Percentiles rank a stretch among this genome's conserved stretches.
Conservation (phyloP, 2,113 vertebrate genomes). For the Cryptotis parvus region DNA sequence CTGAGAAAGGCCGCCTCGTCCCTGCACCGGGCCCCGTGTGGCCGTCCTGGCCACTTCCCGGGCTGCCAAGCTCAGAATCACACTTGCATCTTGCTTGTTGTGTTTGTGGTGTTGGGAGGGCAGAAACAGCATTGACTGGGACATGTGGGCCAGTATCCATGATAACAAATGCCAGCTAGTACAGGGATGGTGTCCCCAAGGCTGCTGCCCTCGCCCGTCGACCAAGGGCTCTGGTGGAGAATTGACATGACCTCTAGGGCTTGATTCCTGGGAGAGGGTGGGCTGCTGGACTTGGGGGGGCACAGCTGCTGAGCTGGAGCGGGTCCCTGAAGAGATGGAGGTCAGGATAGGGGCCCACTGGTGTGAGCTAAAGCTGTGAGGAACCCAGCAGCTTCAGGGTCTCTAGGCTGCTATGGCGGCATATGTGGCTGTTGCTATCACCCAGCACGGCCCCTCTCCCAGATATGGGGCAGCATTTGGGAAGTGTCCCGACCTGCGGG, state of each 20-base stretch:
- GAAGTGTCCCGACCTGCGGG: not conserved
- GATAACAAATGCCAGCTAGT: no score
- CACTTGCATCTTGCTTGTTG: no score
- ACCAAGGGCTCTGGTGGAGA: not conserved
- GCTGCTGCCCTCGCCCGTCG: fast-evolving
- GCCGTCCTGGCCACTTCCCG: no score
- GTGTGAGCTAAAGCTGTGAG: not conserved
- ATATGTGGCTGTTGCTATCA: not conserved
- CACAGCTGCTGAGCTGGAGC: not conserved
- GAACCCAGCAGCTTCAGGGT: no score
- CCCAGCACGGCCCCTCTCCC: not conserved
- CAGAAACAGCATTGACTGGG: no score
- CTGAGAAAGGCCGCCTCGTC: no score
- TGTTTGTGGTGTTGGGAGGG: no score
- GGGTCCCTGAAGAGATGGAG: not conserved
- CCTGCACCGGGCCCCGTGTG: no score
- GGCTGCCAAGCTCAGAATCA: no score
- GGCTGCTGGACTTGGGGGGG: not conserved
- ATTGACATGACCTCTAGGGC: fast-evolving
- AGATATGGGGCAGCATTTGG: not conserved
- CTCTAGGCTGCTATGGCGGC: not conserved
- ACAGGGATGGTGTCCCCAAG: not conserved
- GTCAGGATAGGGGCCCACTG: fast-evolving
- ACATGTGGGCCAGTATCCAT: no score
- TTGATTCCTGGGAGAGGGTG: not conserved